Evolutionary conservation across 2,797 vertebrate genomes (phyloP).

Genomic region (Botia kubotai): DNA sequence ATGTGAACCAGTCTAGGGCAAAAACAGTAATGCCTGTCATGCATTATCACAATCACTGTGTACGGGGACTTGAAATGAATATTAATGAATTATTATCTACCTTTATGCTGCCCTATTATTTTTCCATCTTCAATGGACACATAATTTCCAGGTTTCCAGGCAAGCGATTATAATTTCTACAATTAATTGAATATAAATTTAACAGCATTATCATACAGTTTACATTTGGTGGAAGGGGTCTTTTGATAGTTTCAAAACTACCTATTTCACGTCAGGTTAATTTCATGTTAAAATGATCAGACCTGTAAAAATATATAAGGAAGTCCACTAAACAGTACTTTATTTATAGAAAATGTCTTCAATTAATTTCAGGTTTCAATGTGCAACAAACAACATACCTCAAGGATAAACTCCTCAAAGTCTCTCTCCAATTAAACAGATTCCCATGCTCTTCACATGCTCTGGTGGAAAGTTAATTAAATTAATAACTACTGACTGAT

Average conservation of each 20-base stretch:
- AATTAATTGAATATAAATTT: too few species aligned
- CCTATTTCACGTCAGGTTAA: background rate
- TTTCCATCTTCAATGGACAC: constrained; percentile 89
- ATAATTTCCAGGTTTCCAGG: constrained; percentile 86
- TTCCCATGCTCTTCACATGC: constrained; percentile 89
- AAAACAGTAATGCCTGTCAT: background rate
- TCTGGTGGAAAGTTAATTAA: constrained; percentile 51
- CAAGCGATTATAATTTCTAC: too few species aligned
- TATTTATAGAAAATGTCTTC: background rate
- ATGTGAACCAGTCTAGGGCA: constrained; percentile 89
- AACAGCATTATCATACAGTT: too few species aligned
- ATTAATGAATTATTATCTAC: constrained; percentile 64
- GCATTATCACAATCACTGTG: background rate
- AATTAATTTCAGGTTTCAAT: background rate
- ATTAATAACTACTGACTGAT: background rate
- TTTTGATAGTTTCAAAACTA: background rate
- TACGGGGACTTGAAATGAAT: background rate
- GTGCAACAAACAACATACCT: constrained; percentile 76
- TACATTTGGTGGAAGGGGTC: too few species aligned
- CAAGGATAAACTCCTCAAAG: constrained; percentile 92
- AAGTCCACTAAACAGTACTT: background rate
- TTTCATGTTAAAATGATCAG: background rate
- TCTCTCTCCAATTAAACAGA: constrained; percentile 96
- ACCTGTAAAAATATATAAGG: too few species aligned
- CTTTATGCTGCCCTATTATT: constrained; percentile 88